phyloP scores from a whole-genome alignment of 1,140 invertebrate genomes.

The Drosophila repletoides region DNA sequence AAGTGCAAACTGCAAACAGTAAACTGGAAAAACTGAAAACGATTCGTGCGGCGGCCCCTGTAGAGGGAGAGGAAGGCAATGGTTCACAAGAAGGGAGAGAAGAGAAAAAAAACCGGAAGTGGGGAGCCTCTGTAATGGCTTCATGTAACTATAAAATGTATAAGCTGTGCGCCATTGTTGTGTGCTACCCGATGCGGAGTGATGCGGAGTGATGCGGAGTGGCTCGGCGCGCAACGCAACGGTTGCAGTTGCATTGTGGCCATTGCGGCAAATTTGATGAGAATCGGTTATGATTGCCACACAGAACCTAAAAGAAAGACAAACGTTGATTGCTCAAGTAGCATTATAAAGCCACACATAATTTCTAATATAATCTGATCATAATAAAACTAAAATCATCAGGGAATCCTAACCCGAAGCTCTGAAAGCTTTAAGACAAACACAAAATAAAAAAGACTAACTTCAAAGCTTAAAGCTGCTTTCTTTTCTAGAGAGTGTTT shows the following conservation, averaged over 20 bases:
- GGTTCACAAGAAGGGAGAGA: background rate
- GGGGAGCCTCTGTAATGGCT: slow-evolving; percentile 54
- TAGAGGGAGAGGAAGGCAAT: background rate
- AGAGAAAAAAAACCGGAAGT: background rate
- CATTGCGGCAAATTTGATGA: slow-evolving; percentile 61
- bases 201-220: too few species aligned
- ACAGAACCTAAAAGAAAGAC: background rate
- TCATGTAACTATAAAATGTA: slow-evolving; percentile 73
- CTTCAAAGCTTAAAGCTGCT: too few species aligned
- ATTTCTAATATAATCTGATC: too few species aligned
- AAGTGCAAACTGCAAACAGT: slow-evolving; percentile 59
- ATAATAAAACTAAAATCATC: background rate
- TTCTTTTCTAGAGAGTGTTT: too few species aligned
- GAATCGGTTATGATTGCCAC: slow-evolving; percentile 53
- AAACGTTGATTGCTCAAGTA: background rate
- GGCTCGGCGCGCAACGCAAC: too few species aligned
- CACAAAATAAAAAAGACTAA: too few species aligned
- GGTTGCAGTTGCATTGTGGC: slow-evolving; percentile 38
- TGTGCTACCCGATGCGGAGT: slow-evolving; percentile 29
- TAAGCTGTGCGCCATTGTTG: slow-evolving; percentile 55
- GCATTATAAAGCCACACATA: too few species aligned
- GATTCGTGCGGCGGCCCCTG: slow-evolving; percentile 13
- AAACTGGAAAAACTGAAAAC: slow-evolving; percentile 36
- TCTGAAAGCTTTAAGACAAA: too few species aligned
- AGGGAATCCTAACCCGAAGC: background rate